These are phyloP conservation scores for Actinemys pallida DNA, from an alignment of 2,113 vertebrate species.

Conservation along the genomic window DNA sequence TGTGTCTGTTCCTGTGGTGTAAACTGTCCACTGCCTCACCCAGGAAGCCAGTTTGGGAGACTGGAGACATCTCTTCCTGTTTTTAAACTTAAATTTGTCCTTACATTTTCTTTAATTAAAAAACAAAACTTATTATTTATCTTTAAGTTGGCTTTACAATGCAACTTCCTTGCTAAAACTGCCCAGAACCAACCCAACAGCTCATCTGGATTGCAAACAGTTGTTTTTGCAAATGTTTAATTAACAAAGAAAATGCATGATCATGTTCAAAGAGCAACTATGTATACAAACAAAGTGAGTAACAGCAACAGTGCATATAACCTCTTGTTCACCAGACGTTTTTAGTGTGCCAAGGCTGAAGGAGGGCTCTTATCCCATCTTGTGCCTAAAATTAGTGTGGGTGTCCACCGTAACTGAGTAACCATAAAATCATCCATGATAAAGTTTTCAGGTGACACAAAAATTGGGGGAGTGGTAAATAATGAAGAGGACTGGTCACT, in stretches of 20 bases:
- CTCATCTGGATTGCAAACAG: not conserved
- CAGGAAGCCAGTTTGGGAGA: not conserved
- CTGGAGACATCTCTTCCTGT: not conserved
- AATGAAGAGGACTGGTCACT: not conserved
- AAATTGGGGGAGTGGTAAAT: not conserved
- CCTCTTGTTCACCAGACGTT: not conserved
- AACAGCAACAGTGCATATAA: not conserved
- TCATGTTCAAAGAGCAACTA: not conserved
- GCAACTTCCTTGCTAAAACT: not conserved
- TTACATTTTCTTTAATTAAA: not conserved
- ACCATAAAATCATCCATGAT: not conserved
- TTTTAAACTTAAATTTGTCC: fast-evolving
- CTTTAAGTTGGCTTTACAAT: not conserved
- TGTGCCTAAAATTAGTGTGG: not conserved
- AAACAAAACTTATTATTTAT: not conserved
- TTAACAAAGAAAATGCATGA: not conserved
- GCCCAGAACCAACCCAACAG: not conserved
- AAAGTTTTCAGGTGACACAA: not conserved
- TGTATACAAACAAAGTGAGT: not conserved
- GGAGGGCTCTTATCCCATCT: not conserved
- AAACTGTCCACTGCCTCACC: not conserved
- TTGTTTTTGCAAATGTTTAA: not conserved
- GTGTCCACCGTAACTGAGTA: not conserved
- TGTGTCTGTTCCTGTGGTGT: not conserved
- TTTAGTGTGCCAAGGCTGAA: not conserved